Evolutionary conservation across 1,140 invertebrate species (phyloP).

Genomic region (Drosophila insularis): DNA sequence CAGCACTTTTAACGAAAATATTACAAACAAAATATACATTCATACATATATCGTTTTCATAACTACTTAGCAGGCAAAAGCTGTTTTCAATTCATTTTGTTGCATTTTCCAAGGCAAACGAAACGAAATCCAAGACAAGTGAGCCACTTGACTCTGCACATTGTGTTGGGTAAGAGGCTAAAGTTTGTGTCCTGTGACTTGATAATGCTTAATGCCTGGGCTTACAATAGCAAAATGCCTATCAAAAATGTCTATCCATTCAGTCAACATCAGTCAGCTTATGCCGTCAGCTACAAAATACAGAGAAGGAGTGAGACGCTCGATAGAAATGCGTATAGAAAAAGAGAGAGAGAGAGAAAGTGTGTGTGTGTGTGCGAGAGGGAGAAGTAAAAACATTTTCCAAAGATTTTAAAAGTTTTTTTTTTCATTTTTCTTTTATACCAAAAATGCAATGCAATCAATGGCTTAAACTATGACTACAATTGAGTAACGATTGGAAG

Average conservation of each 20-base stretch:
- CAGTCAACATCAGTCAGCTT: slow-evolving; percentile 61
- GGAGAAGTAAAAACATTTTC: slow-evolving; percentile 52
- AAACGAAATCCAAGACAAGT: slow-evolving; percentile 15
- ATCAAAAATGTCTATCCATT: slow-evolving; percentile 53
- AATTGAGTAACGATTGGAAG: slow-evolving; percentile 5
- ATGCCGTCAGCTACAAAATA: slow-evolving; percentile 39
- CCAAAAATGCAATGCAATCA: slow-evolving; percentile 71
- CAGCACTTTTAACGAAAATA: not conserved
- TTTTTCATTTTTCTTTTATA: slow-evolving; percentile 13
- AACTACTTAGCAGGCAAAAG: slow-evolving; percentile 8
- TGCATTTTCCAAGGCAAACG: not conserved
- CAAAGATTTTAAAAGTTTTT: slow-evolving; percentile 62
- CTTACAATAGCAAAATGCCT: slow-evolving; percentile 56
- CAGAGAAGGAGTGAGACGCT: not conserved
- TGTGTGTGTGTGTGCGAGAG: too few species aligned
- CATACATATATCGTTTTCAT: not conserved
- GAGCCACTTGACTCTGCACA: slow-evolving; percentile 27
- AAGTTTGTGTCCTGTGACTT: slow-evolving; percentile 28
- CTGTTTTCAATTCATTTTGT: slow-evolving; percentile 14
- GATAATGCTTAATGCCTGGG: slow-evolving; percentile 46
- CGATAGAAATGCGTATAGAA: not conserved
- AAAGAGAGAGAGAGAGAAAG: not conserved
- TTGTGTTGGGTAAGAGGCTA: slow-evolving; percentile 2
- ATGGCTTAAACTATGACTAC: slow-evolving; percentile 64
- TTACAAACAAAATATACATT: not conserved